Base-by-base conservation (phyloP, 2,797 vertebrate species). In the Neostethus bicornis region DNA sequence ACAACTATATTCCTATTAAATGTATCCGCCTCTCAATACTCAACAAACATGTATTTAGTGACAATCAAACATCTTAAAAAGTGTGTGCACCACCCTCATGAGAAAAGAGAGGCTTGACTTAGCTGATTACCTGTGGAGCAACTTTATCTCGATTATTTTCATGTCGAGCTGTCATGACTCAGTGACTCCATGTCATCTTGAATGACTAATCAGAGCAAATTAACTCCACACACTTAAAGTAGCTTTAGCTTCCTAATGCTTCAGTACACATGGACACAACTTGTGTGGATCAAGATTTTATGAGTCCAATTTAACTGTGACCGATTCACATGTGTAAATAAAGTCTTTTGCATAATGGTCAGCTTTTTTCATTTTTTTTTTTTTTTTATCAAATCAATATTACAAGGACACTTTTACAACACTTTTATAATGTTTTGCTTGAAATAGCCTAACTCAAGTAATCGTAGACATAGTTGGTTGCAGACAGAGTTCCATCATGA, bases 71-170 rank as follows among this genome's bases (percentile, higher is more conserved):
- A 11, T 39, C 13, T 35, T 2, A 35, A 57, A 70, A 43, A 0
- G 32, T 23, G 16, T 43, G 20, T 6, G 7, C 11, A 31, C 31
- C 42, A 23, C 21, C 31, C 8, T 42, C 49, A 7, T 31, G 12
- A 45, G 12, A 31, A 31, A 48, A 11, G 28, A 44, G 6, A 74
- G 3, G 11, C 54, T 51, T 19, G 54, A 62, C 57, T 81, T 62
- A 62, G 73, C 57, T 54, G 60, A 46, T 48, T 54, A 60, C 69
- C 73, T 51, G 54, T 37, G 55, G 70, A 77, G 70, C 41, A 57
- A 55, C 54, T 56, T 66, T 42, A 55, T 53, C 45, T 70, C 68
- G 80, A 75, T 79, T 77, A 82, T 61, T 72, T 72, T 73, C 69
- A 74, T 39, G 53, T 75, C 0, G 47, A 71, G 53, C 49, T 47